phyloP scores from a whole-genome alignment of 2,888 invertebrate genomes.

The Hirtodrosophila histrioides region DNA sequence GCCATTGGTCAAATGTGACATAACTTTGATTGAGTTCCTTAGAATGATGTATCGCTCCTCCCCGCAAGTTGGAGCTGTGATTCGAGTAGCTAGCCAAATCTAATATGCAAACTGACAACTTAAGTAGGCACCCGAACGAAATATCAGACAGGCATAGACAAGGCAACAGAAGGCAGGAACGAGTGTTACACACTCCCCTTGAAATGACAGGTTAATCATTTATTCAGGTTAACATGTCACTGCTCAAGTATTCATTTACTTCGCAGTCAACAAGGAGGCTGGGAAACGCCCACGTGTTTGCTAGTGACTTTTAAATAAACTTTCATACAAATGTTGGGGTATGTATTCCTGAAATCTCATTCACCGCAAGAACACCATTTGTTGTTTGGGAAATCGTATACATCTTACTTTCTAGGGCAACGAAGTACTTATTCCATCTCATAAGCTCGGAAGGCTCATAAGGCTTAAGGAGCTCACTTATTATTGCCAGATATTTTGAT shows the following conservation, averaged over 20 bases:
- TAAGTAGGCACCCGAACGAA: constrained; percentile 68
- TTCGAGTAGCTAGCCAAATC: constrained; percentile 37
- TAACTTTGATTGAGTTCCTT: constrained; percentile 66
- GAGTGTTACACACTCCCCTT: constrained; percentile 34
- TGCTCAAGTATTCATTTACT: constrained; percentile 77
- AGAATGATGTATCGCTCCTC: constrained; percentile 9
- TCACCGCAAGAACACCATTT: neutral
- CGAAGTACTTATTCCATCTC: too few species aligned
- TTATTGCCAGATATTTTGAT: constrained; percentile 1
- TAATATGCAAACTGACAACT: constrained; percentile 74
- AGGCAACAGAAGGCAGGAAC: constrained; percentile 5
- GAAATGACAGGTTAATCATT: constrained; percentile 77
- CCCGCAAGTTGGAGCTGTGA: neutral
- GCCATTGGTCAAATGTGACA: constrained; percentile 54
- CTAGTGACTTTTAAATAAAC: constrained; percentile 29
- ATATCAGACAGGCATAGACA: constrained; percentile 58
- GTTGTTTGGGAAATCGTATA: too few species aligned
- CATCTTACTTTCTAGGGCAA: too few species aligned
- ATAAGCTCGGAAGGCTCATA: too few species aligned
- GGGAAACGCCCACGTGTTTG: constrained; percentile 15
- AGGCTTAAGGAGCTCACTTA: too few species aligned
- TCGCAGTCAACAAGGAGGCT: constrained; percentile 31
- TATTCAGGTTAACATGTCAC: constrained; percentile 77
- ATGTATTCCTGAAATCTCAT: constrained; percentile 10
- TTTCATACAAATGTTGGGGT: neutral